Base-by-base conservation (phyloP, 2,113 vertebrate species). In the Ramphastos sulfuratus region DNA sequence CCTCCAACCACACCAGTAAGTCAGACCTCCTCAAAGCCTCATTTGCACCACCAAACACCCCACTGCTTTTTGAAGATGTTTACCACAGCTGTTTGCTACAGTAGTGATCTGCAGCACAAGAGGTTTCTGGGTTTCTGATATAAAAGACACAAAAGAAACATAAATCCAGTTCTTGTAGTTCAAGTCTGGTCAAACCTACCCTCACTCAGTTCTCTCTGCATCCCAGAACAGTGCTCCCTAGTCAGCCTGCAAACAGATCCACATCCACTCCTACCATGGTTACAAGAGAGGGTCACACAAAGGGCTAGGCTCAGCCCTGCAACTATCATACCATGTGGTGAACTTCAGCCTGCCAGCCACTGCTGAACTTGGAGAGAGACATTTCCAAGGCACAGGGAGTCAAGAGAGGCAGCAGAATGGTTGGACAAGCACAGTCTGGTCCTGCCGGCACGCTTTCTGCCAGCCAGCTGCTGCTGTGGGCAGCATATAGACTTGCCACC, bases 41-140 rank as follows among this genome's bases (percentile, higher is more conserved):
- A 25, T 21, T 89, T 73, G 86, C 25, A 77, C 74, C 89, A 58
- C 37, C 73, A 93, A 65, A 50, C 59, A 65, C 24, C 21, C 16
- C 55, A 9, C n/a, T 76, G 81, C 66, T 76, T 66, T 94, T 89
- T 92, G 85, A 92, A 74, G 89, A 35, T 11, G 31, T 6, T 94
- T 87, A 75, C 91, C 91, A 76, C 94, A 94, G 87, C 24, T 2
- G 4, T 66, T 64, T 70, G 75, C 37, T 60, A 63, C 69, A 80
- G 77, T 67, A 42, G n/a, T 1, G 5, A 91, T n/a, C 48, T 3
- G 3, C 58, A 75, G 63, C 50, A 30, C 2, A 0, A 75, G 84
- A 85, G 31, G 7, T 64, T 93, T 80, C 27, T 31, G 54, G 11
- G 35, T 54, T 92, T 82, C 80, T 55, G 19, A 77, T 8, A 10